Conservation (phyloP, 2,113 vertebrate genomes). For the Guaruba guarouba region DNA sequence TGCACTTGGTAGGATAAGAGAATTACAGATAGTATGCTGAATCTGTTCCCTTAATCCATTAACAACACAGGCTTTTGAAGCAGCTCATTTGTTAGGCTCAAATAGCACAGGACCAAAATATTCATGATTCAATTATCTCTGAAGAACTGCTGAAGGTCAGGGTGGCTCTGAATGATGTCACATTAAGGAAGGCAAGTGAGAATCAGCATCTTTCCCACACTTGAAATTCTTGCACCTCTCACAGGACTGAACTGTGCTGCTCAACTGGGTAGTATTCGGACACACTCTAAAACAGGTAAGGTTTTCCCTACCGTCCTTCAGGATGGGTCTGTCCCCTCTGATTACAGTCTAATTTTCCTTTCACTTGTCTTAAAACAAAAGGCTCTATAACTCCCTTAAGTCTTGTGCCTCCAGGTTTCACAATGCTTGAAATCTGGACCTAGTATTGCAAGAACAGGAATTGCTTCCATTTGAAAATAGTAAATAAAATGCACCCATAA, state of each 20-base stretch:
- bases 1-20: neutral
- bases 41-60: slow-evolving; percentile 14
- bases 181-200: neutral
- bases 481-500: neutral
- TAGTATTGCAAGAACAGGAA: neutral
- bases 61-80: neutral
- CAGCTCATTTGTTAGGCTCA: slow-evolving; percentile 1
- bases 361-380: neutral
- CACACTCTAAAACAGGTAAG: neutral
- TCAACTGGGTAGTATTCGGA: neutral
- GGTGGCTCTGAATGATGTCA: neutral
- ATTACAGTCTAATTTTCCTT: neutral
- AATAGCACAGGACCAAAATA: neutral
- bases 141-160: slow-evolving; percentile 4
- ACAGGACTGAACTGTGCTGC: neutral
- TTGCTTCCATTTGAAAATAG: neutral
- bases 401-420: neutral
- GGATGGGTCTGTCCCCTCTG: neutral
- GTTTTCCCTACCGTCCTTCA: neutral
- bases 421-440: neutral
- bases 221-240: neutral
- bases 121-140: neutral
- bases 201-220: neutral
- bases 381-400: neutral
- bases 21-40: neutral